Conservation (phyloP, 2,888 invertebrate genomes). For the Mystacides longicornis region DNA sequence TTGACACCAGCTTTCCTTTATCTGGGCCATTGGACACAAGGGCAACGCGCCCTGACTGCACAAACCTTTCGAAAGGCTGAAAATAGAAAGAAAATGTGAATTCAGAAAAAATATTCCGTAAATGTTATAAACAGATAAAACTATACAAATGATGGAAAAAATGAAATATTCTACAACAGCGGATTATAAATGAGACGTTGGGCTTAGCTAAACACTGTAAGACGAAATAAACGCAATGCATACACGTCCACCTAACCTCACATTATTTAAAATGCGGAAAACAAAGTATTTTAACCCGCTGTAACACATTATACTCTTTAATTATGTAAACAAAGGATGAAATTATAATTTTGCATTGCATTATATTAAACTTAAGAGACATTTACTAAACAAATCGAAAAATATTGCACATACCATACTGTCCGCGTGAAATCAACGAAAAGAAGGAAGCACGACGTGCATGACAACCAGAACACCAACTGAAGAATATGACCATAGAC, state of each 20-base stretch:
- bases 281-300: too few species aligned
- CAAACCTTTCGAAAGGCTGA: constrained; percentile 82
- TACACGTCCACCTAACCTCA: constrained; percentile 1
- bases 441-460: constrained; percentile 24
- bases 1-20: constrained; percentile 86
- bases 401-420: constrained; percentile 21
- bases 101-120: too few species aligned
- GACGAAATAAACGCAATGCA: neutral
- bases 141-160: too few species aligned
- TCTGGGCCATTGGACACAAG: constrained; percentile 85
- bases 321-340: neutral
- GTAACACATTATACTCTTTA: neutral
- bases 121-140: too few species aligned
- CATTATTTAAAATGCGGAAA: neutral
- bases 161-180: too few species aligned
- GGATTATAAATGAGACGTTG: too few species aligned
- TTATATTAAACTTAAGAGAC: neutral
- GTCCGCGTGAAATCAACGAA: constrained; percentile 17
- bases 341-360: neutral
- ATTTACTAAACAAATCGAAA: neutral
- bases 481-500: neutral
- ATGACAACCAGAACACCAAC: constrained; percentile 18
- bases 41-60: constrained; percentile 96
- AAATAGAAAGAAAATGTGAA: constrained; percentile 1
- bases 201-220: neutral